These are phyloP conservation scores for Gavialis gangeticus DNA, from an alignment of 2,113 vertebrate species.

Conservation along the genomic window DNA sequence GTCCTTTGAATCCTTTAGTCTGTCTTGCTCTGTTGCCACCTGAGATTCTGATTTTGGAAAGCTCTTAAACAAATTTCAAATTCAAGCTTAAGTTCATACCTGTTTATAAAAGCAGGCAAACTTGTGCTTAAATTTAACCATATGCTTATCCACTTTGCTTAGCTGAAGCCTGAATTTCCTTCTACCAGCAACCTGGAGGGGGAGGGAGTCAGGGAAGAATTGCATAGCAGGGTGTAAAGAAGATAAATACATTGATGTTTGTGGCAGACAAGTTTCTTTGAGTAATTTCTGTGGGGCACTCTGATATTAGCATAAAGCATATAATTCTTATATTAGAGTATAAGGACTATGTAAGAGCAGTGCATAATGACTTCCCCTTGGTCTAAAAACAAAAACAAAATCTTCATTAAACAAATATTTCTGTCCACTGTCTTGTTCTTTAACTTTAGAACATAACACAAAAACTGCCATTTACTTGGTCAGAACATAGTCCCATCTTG, in stretches of 20 bases:
- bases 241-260: too few species aligned
- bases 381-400: background rate
- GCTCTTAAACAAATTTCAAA: background rate
- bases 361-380: background rate
- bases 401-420: background rate
- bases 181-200: background rate
- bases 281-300: too few species aligned
- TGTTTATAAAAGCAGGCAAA: background rate
- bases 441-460: background rate
- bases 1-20: background rate
- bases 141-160: accelerated
- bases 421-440: background rate
- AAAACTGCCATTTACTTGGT: too few species aligned
- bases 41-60: background rate
- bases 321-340: too few species aligned
- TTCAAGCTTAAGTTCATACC: background rate
- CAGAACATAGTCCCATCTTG: too few species aligned
- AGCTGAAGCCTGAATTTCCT: accelerated
- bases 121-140: background rate
- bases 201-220: background rate
- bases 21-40: background rate
- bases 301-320: too few species aligned
- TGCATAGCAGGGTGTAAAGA: too few species aligned
- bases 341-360: too few species aligned
- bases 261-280: too few species aligned